These are phyloP conservation scores for Caenorhabditis japonica DNA, from an alignment of 2,888 invertebrate genomes.

Conservation along the genomic window DNA sequence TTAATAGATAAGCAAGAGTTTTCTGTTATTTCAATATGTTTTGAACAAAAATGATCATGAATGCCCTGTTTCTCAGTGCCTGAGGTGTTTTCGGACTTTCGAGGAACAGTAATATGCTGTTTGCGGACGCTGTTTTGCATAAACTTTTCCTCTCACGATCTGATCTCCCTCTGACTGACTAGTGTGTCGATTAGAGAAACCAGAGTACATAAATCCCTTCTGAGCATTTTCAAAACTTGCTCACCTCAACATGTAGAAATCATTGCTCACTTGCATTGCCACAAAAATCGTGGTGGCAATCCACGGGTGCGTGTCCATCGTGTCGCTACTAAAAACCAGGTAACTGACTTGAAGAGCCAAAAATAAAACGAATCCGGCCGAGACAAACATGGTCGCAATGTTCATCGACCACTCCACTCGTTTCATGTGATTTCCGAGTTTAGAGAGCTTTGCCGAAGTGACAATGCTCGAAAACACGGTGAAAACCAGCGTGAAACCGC, in stretches of 20 bases:
- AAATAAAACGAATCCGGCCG: conserved; percentile 19
- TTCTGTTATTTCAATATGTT: too few species aligned
- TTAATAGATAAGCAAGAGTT: too few species aligned
- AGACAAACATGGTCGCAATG: conserved; percentile 25
- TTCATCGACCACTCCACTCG: conserved; percentile 23
- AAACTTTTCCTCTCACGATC: too few species aligned
- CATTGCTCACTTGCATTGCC: conserved; percentile 19
- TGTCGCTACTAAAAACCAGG: conserved; percentile 6
- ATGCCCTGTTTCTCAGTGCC: too few species aligned
- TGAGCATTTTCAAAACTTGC: background rate
- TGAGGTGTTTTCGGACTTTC: too few species aligned
- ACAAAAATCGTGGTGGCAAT: conserved; percentile 9
- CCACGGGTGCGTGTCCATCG: conserved; percentile 6
- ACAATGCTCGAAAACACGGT: conserved; percentile 17
- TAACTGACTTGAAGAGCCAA: conserved; percentile 22
- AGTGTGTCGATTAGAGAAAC: too few species aligned
- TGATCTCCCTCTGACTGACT: too few species aligned
- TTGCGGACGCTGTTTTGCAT: too few species aligned
- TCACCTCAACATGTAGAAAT: conserved; percentile 41
- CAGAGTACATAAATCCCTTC: too few species aligned
- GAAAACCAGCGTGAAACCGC: conserved; percentile 23
- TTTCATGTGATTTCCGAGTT: conserved; percentile 34
- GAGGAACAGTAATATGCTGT: too few species aligned
- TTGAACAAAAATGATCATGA: too few species aligned
- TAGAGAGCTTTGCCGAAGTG: conserved; percentile 14